A percentile compares a stretch with the other conserved stretches of the same genome.
Evolutionary conservation across 2,888 invertebrate genomes (phyloP).

Genomic region (Caenorhabditis angaria): DNA sequence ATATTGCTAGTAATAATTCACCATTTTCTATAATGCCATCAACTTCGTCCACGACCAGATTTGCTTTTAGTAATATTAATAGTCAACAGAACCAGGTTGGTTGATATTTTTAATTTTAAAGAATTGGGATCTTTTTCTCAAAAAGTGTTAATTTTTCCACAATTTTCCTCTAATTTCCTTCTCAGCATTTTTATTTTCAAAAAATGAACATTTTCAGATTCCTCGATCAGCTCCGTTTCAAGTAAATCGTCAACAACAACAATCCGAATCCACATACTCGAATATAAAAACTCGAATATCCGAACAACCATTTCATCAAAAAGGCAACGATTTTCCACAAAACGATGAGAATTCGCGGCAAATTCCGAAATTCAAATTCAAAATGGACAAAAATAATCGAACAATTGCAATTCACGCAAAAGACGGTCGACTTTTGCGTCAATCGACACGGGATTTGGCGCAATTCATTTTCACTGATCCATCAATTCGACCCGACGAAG

Average conservation of each 20-base stretch:
- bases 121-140: neutral
- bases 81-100: conserved; percentile 10
- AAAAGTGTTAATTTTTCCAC: neutral
- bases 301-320: neutral
- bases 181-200: neutral
- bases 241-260: neutral
- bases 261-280: neutral
- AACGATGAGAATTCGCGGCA: conserved; percentile 21
- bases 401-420: conserved; percentile 14
- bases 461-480: conserved; percentile 38
- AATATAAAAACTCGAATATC: neutral
- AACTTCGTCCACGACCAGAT: conserved; percentile 12
- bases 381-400: conserved; percentile 8
- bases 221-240: conserved; percentile 33
- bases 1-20: conserved; percentile 16
- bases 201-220: conserved; percentile 11
- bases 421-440: conserved; percentile 28
- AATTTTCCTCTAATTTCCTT: neutral
- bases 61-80: conserved; percentile 30
- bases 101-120: too few relatives aligned
- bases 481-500: conserved; percentile 11
- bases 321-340: too few relatives aligned
- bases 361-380: conserved; percentile 15
- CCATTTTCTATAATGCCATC: conserved; percentile 23
- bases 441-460: conserved; percentile 15